Evolutionary conservation across 2,797 vertebrate species (phyloP).

Genomic region (Picus viridis): DNA sequence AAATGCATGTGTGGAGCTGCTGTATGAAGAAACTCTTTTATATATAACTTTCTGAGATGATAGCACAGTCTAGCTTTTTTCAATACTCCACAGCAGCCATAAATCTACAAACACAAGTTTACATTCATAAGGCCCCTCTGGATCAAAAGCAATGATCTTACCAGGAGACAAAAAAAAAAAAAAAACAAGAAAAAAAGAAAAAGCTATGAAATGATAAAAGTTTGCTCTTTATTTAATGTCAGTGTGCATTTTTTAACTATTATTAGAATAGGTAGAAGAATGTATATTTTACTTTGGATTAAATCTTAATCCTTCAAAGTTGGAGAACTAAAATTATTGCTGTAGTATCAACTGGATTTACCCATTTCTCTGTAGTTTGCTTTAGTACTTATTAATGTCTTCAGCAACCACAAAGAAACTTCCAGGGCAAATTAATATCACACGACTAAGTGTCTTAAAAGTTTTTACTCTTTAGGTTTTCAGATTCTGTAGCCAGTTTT

Average conservation of each 20-base stretch:
- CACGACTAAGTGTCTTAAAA: not conserved
- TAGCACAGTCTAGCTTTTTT: not conserved
- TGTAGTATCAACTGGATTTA: not conserved
- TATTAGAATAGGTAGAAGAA: not conserved
- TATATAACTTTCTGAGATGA: not conserved
- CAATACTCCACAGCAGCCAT: not conserved
- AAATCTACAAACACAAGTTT: not conserved
- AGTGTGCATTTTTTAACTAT: not conserved
- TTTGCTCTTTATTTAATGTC: not conserved
- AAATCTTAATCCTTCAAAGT: not conserved
- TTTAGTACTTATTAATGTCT: not conserved
- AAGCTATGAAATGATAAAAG: accelerated
- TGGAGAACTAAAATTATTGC: not conserved
- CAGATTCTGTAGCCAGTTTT: not conserved
- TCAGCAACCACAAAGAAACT: not conserved
- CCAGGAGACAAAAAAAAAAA: accelerated
- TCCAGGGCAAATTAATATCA: not conserved
- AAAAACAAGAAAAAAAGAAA: not conserved
- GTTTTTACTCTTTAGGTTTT: not conserved
- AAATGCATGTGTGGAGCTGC: not conserved
- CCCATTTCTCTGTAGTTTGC: not conserved
- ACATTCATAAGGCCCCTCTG: not conserved
- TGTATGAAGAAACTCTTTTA: not conserved
- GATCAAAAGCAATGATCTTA: not conserved
- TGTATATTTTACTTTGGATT: not conserved